These are phyloP conservation scores for Drosophila ezoana DNA, from an alignment of 2,888 invertebrate genomes.

Conservation along the genomic window DNA sequence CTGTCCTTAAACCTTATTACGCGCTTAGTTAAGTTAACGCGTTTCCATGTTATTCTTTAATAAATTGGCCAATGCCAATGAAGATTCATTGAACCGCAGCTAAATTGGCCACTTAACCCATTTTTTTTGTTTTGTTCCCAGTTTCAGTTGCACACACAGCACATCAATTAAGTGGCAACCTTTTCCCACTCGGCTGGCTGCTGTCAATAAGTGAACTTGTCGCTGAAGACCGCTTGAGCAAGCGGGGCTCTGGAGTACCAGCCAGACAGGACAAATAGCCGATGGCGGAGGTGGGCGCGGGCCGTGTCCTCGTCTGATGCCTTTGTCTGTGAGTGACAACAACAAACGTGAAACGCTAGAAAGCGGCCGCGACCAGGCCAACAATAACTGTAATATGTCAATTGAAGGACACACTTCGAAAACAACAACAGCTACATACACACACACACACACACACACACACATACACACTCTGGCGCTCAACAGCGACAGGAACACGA, in stretches of 20 bases:
- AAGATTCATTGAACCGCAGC: conserved; percentile 64
- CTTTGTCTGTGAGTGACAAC: conserved; percentile 46
- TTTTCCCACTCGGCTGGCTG: conserved; percentile 7
- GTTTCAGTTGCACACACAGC: conserved; percentile 20
- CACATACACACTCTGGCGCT: neutral
- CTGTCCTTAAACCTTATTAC: conserved; percentile 13
- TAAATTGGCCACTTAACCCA: conserved; percentile 71
- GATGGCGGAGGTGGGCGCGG: conserved; percentile 2
- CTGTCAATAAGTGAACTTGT: conserved; percentile 70
- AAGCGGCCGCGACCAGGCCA: conserved; percentile 52
- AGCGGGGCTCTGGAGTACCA: conserved; percentile 33
- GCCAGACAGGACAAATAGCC: conserved; percentile 32
- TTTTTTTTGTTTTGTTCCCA: conserved; percentile 23
- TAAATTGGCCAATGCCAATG: conserved; percentile 54
- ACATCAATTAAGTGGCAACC: conserved; percentile 64
- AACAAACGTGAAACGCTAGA: conserved; percentile 39
- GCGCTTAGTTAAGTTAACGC: conserved; percentile 14
- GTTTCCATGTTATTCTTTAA: conserved; percentile 27
- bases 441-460: conserved; percentile 24
- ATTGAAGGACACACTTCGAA: conserved; percentile 66
- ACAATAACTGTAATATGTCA: conserved; percentile 78
- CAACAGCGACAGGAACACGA: conserved; percentile 14
- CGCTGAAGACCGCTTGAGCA: conserved; percentile 56
- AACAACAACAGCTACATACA: conserved; percentile 52
- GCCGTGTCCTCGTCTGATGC: conserved; percentile 11